Evolutionary conservation across 2,888 invertebrate species (phyloP).

Genomic region (Subacronicta megacephala): DNA sequence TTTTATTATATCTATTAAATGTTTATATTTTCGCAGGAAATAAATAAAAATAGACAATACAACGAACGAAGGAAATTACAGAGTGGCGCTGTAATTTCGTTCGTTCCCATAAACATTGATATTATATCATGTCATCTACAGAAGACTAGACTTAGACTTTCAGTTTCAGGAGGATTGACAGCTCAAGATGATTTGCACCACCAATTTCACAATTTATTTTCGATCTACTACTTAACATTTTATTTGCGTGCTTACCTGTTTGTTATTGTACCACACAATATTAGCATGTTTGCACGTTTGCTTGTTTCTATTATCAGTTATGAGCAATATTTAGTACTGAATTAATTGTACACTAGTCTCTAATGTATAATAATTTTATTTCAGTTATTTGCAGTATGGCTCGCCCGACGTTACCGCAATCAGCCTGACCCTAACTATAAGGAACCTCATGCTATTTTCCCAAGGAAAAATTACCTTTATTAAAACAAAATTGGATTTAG

Average conservation of each 20-base stretch:
- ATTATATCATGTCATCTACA: too few species aligned
- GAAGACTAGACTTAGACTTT: too few species aligned
- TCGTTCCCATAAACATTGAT: too few species aligned
- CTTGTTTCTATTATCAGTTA: slow-evolving; percentile 16
- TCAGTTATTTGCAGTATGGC: slow-evolving; percentile 95
- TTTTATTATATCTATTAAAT: too few species aligned
- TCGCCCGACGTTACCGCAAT: slow-evolving; percentile 95
- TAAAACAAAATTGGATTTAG: slow-evolving; percentile 52
- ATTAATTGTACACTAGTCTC: neutral
- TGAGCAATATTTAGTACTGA: neutral
- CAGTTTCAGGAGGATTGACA: too few species aligned
- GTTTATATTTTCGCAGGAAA: too few species aligned
- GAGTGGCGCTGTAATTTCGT: too few species aligned
- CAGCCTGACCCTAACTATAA: slow-evolving; percentile 93
- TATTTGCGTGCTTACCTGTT: slow-evolving; percentile 47
- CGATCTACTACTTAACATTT: slow-evolving; percentile 5
- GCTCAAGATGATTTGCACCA: neutral
- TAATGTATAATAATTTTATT: slow-evolving; percentile 59
- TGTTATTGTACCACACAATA: slow-evolving; percentile 17
- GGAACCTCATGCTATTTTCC: slow-evolving; percentile 93
- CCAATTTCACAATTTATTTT: too few species aligned
- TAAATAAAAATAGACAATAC: too few species aligned
- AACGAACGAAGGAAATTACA: too few species aligned
- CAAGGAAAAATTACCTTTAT: slow-evolving; percentile 89
- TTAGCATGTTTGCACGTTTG: slow-evolving; percentile 48